A percentile compares a stretch with the other conserved stretches of the same genome.
Conservation (phyloP, 2,888 invertebrate genomes). For the Stratiomys singularior region DNA sequence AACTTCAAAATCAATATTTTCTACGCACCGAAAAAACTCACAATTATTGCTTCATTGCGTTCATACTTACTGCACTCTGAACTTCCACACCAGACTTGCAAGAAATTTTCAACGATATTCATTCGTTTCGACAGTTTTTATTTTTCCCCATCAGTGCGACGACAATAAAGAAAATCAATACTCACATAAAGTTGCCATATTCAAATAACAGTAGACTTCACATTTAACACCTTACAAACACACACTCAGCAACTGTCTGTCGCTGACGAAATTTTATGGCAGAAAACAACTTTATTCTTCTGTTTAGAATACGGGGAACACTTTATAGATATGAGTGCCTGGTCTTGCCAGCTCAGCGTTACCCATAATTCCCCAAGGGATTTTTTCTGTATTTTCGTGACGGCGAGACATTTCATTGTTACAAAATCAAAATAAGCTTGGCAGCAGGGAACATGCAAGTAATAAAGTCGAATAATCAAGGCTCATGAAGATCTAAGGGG, state of each 20-base stretch:
- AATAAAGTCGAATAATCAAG: too few species aligned
- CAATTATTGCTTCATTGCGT: too few species aligned
- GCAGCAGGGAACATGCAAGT: too few species aligned
- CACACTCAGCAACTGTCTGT: not conserved
- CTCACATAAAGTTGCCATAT: not conserved
- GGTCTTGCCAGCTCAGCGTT: not conserved
- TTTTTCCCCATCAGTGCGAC: not conserved
- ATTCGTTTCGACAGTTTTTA: not conserved
- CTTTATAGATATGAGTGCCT: not conserved
- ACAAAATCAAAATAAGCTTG: too few species aligned
- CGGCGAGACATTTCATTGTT: not conserved
- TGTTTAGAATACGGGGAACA: not conserved
- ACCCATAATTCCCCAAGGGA: not conserved
- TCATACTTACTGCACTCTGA: too few species aligned
- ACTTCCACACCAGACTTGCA: too few species aligned
- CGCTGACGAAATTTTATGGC: constrained; percentile 23
- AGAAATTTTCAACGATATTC: too few species aligned
- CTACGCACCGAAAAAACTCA: too few species aligned
- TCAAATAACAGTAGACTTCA: not conserved
- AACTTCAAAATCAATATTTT: too few species aligned
- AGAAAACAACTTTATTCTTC: not conserved
- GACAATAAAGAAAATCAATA: not conserved
- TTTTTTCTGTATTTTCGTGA: not conserved
- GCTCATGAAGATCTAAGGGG: too few species aligned
- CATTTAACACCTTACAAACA: not conserved